These are phyloP conservation scores for Drosophila fuyamai DNA, from an alignment of 1,140 invertebrate genomes.

Conservation along the genomic window DNA sequence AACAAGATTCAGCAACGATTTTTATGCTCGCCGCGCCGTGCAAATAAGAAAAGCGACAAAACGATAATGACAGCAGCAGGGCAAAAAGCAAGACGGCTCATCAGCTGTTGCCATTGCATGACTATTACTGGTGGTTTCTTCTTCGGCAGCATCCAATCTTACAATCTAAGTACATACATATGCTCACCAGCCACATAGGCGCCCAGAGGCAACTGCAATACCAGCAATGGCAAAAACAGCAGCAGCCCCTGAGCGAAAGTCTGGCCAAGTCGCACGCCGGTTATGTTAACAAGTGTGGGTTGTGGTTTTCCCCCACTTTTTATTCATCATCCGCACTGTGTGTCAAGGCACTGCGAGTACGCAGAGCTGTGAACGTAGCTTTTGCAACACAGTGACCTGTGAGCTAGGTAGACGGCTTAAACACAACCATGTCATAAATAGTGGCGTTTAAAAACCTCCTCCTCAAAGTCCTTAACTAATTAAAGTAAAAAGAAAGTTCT, in stretches of 20 bases:
- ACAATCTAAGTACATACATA: too few species aligned
- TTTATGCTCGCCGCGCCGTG: conserved; percentile 36
- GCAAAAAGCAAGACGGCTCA: conserved; percentile 5
- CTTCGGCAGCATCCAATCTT: background rate
- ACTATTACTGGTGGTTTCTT: conserved; percentile 4
- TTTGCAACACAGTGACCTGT: background rate
- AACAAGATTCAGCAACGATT: conserved; percentile 44
- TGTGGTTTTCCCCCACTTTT: conserved; percentile 13
- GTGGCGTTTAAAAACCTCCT: too few species aligned
- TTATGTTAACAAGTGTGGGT: conserved; percentile 64
- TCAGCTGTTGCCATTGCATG: background rate
- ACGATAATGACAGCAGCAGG: conserved; percentile 42
- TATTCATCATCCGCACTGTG: conserved; percentile 47
- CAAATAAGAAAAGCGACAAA: conserved; percentile 34
- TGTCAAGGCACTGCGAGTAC: conserved; percentile 15
- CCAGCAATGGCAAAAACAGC: background rate
- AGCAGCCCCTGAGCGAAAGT: conserved; percentile 61
- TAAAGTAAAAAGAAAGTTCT: too few species aligned
- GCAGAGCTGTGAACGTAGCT: background rate
- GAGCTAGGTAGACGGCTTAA: conserved; percentile 13
- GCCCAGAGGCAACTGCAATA: background rate
- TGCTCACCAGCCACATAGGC: conserved; percentile 3
- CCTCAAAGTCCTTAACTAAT: too few species aligned
- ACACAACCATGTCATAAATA: background rate
- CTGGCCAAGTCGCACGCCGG: conserved; percentile 30